phyloP scores from a whole-genome alignment of 2,113 vertebrate species.

The Cervus canadensis region DNA sequence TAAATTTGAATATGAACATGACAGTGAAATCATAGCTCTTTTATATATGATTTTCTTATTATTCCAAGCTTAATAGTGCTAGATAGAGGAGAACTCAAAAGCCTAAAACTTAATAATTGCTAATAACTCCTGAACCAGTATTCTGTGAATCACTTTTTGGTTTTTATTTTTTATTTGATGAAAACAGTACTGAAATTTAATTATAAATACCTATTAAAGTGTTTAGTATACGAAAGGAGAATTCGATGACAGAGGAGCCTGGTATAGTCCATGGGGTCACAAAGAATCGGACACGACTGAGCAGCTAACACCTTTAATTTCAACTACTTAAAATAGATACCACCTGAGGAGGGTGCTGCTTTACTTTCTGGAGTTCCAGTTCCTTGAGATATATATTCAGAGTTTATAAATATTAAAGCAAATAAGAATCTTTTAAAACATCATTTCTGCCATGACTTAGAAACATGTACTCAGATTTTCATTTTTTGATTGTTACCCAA shows the following conservation, averaged over 20 bases:
- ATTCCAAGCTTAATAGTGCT: background rate
- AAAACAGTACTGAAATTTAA: background rate
- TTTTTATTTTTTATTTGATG: background rate
- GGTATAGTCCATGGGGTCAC: background rate
- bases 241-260: background rate
- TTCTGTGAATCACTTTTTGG: background rate
- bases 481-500: background rate
- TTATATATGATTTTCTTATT: background rate
- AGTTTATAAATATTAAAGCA: background rate
- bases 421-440: background rate
- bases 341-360: background rate
- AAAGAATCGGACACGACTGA: background rate
- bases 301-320: background rate
- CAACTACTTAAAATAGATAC: background rate
- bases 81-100: background rate
- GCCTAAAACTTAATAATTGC: background rate
- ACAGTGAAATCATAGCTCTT: background rate
- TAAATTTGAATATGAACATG: background rate
- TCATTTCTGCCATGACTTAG: constrained; percentile 22
- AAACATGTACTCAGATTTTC: background rate
- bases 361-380: background rate
- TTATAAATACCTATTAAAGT: background rate
- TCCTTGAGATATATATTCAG: background rate
- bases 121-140: background rate
- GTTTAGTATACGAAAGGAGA: background rate